Conservation (phyloP, 1,140 invertebrate genomes). For the Chymomyza costata region DNA sequence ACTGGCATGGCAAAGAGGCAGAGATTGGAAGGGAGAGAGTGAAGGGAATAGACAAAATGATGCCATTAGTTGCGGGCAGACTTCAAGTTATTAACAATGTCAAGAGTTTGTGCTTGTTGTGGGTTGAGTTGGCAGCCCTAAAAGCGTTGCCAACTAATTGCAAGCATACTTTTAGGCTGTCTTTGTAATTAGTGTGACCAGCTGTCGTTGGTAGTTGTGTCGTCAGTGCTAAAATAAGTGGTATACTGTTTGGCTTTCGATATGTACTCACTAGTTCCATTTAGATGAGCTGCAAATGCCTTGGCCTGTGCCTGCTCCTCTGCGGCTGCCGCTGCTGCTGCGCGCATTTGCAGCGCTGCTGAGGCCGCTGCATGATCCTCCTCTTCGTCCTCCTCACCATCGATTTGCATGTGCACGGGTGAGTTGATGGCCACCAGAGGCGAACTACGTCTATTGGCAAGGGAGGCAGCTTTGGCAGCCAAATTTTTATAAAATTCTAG, state of each 20-base stretch:
- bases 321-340: constrained; percentile 27
- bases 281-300: constrained; percentile 78
- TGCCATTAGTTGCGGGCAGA: constrained; percentile 58
- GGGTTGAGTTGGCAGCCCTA: no score
- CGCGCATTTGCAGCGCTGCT: constrained; percentile 20
- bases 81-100: constrained; percentile 37
- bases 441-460: constrained; percentile 52
- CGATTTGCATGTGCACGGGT: constrained; percentile 69
- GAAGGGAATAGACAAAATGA: constrained; percentile 47
- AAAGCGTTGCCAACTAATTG: no score
- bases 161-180: no score
- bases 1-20: no score
- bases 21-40: constrained; percentile 23
- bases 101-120: neutral
- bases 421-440: constrained; percentile 24
- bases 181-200: no score
- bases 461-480: constrained; percentile 62
- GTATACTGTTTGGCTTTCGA: constrained; percentile 56
- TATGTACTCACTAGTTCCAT: constrained; percentile 85
- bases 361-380: no score
- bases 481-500: constrained; percentile 71
- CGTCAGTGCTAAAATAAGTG: neutral
- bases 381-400: constrained; percentile 42
- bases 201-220: no score
- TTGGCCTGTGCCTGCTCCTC: constrained; percentile 73